A percentile compares a stretch with the other conserved stretches of the same genome.
Conservation (phyloP, 2,113 vertebrate genomes). For the Sterna hirundo region DNA sequence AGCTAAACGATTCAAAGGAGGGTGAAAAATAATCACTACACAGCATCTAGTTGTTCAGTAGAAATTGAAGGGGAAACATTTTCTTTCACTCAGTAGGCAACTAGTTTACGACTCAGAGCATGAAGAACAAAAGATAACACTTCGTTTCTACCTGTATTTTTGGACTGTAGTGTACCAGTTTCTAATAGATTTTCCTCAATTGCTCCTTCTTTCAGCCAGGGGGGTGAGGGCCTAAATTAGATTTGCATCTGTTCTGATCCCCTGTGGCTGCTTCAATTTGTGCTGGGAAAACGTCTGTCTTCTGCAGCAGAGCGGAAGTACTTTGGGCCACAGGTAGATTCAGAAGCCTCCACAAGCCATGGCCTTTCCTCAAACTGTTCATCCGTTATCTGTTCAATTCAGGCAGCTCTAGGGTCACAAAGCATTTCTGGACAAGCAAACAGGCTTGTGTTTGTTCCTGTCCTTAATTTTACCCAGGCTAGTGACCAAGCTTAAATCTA, state of each 20-base stretch:
- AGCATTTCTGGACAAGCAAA: not conserved
- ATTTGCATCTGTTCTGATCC: not conserved
- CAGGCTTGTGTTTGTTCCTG: not conserved
- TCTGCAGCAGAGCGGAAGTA: not conserved
- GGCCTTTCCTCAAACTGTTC: not conserved
- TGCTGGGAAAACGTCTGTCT: not conserved
- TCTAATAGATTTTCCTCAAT: not conserved
- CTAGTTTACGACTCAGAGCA: not conserved
- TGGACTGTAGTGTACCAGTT: not conserved
- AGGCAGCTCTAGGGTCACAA: not conserved
- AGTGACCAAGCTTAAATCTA: not conserved
- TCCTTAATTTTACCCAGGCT: not conserved
- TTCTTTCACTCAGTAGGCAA: not conserved
- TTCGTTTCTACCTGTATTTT: not conserved
- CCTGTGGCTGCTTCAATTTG: not conserved
- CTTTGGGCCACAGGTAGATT: not conserved
- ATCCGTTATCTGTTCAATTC: not conserved
- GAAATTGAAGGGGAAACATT: slow-evolving; percentile 1
- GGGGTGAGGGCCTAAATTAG: not conserved
- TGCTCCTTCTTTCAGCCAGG: not conserved
- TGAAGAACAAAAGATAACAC: not conserved
- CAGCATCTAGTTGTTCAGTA: not conserved
- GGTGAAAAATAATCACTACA: not conserved
- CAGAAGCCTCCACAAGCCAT: not conserved
- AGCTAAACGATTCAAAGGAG: not conserved